Percentiles rank a stretch among this genome's conserved stretches.
Conservation (phyloP, 2,888 invertebrate species). For the Poecilus cupreus region DNA sequence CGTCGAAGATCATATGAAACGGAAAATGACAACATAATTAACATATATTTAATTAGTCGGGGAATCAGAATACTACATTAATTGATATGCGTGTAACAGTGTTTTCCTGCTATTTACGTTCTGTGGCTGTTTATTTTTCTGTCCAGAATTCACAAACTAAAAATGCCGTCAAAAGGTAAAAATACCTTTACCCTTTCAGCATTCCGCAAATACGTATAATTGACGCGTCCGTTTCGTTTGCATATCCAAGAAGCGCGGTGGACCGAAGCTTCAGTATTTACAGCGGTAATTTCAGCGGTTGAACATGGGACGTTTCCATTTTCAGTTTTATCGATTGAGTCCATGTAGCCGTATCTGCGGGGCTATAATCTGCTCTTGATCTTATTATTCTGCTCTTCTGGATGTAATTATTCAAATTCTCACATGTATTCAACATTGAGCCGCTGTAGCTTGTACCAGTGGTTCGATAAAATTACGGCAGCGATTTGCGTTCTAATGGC, state of each 20-base stretch:
- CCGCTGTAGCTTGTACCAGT: slow-evolving; percentile 1
- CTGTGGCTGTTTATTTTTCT: no score
- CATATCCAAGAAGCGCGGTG: not conserved
- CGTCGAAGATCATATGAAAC: no score
- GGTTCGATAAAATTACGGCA: slow-evolving; percentile 2
- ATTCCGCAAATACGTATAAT: not conserved
- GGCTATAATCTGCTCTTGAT: slow-evolving; percentile 41
- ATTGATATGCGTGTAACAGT: no score
- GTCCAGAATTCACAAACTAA: no score
- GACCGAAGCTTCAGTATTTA: not conserved
- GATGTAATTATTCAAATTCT: slow-evolving; percentile 53
- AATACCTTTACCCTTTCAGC: no score
- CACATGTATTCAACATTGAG: slow-evolving; percentile 41
- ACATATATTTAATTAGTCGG: no score
- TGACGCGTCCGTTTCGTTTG: not conserved
- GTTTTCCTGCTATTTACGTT: no score
- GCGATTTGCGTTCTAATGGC: not conserved
- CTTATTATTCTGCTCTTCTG: slow-evolving; percentile 45
- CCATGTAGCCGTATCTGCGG: slow-evolving; percentile 9
- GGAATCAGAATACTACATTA: no score
- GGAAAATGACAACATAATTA: no score
- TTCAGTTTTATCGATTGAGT: slow-evolving; percentile 18
- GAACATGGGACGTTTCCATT: slow-evolving; percentile 9
- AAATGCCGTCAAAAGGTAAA: no score
- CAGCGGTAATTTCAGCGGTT: slow-evolving; percentile 14